phyloP scores from a whole-genome alignment of 2,888 invertebrate species.

The Trichogramma dendrolimi region DNA sequence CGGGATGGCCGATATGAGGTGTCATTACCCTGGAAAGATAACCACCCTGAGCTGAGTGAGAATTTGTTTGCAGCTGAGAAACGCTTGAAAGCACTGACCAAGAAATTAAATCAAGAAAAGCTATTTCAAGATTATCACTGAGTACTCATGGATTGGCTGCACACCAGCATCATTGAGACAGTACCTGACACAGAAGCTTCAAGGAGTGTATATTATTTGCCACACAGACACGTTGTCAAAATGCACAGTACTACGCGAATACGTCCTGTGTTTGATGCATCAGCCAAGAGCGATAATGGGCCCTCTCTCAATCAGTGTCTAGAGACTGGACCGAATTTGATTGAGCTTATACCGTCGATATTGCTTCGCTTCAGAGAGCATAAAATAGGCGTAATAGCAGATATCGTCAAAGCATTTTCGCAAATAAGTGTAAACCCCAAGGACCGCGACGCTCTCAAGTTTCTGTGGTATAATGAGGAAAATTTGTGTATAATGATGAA shows the following conservation, averaged over 20 bases:
- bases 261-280: slow-evolving; percentile 36
- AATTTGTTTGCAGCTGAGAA: slow-evolving; percentile 25
- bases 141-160: slow-evolving; percentile 38
- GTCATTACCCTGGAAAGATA: slow-evolving; percentile 38
- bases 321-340: slow-evolving; percentile 30
- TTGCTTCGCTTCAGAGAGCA: slow-evolving; percentile 27
- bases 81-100: slow-evolving; percentile 32
- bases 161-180: slow-evolving; percentile 35
- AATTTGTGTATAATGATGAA: slow-evolving; percentile 1
- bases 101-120: slow-evolving; percentile 30
- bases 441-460: slow-evolving; percentile 30
- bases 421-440: slow-evolving; percentile 25
- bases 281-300: slow-evolving; percentile 28
- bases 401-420: slow-evolving; percentile 29
- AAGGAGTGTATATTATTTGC: slow-evolving; percentile 1
- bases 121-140: slow-evolving; percentile 32
- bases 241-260: slow-evolving; percentile 28
- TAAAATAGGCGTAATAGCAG: slow-evolving; percentile 26
- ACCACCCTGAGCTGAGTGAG: slow-evolving; percentile 34
- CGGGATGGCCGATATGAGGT: slow-evolving; percentile 41
- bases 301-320: slow-evolving; percentile 34
- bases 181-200: slow-evolving; percentile 26
- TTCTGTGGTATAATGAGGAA: slow-evolving; percentile 31
- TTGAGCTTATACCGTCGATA: slow-evolving; percentile 27
- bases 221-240: slow-evolving; percentile 27